These are phyloP conservation scores for Scarus forsteni DNA, from an alignment of 2,797 vertebrate species.

Conservation along the genomic window DNA sequence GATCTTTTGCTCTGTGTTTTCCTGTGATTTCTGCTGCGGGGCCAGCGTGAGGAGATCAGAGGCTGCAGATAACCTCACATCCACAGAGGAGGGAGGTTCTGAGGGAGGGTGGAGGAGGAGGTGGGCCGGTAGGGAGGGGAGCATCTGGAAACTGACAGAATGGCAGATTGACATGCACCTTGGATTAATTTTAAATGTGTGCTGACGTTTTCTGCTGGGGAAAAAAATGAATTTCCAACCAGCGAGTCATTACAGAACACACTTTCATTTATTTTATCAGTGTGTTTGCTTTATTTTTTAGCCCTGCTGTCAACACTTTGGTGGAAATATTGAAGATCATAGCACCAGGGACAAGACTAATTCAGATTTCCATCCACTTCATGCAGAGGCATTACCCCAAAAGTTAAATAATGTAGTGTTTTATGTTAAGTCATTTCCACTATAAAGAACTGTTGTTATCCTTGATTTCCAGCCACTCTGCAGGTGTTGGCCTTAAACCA, in stretches of 20 bases:
- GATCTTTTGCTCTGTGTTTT: conserved; percentile 11
- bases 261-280: conserved; percentile 39
- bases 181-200: conserved; percentile 48
- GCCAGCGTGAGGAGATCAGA: conserved; percentile 48
- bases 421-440: conserved; percentile 31
- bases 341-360: conserved; percentile 10
- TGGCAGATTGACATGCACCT: conserved; percentile 42
- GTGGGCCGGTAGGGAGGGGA: not conserved
- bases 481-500: conserved; percentile 37
- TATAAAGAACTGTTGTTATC: conserved; percentile 40
- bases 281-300: conserved; percentile 26
- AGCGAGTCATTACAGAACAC: conserved; percentile 25
- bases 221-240: conserved; percentile 17
- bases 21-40: conserved; percentile 46
- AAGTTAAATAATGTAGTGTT: conserved; percentile 28
- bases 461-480: conserved; percentile 25
- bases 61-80: conserved; percentile 41
- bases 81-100: conserved; percentile 27
- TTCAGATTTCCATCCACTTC: conserved; percentile 51
- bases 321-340: conserved; percentile 54
- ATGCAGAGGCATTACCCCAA: conserved; percentile 24
- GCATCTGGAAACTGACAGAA: conserved; percentile 52
- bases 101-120: conserved; percentile 15
- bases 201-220: conserved; percentile 37
- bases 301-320: conserved; percentile 27